phyloP scores from a whole-genome alignment of 1,140 invertebrate genomes.

The Bathynomus jamesi region DNA sequence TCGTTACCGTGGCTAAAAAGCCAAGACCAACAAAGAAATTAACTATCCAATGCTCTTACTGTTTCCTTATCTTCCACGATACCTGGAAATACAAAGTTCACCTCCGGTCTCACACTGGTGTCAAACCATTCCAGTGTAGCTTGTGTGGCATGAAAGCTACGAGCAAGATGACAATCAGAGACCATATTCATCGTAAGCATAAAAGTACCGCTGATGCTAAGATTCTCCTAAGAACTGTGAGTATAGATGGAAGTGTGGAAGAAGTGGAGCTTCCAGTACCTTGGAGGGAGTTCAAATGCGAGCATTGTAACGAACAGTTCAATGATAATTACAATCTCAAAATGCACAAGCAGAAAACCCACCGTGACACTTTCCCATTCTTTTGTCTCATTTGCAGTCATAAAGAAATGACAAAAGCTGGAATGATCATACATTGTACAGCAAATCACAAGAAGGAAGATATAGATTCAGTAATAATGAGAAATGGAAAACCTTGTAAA shows the following conservation, averaged over 20 bases:
- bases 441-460: slow-evolving; percentile 20
- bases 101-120: slow-evolving; percentile 45
- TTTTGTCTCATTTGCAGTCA: slow-evolving; percentile 23
- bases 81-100: slow-evolving; percentile 41
- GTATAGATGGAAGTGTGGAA: slow-evolving; percentile 30
- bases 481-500: slow-evolving; percentile 27
- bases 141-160: slow-evolving; percentile 39
- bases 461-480: slow-evolving; percentile 18
- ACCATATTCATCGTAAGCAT: slow-evolving; percentile 41
- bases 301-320: slow-evolving; percentile 21
- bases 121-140: slow-evolving; percentile 41
- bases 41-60: slow-evolving; percentile 28
- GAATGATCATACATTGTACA: slow-evolving; percentile 33
- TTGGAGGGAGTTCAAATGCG: slow-evolving; percentile 31
- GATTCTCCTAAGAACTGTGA: slow-evolving; percentile 25
- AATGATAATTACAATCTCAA: slow-evolving; percentile 32
- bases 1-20: slow-evolving; percentile 32
- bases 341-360: slow-evolving; percentile 27
- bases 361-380: slow-evolving; percentile 25
- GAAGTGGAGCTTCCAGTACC: slow-evolving; percentile 28
- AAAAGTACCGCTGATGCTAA: slow-evolving; percentile 22
- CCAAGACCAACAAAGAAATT: slow-evolving; percentile 16
- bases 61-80: slow-evolving; percentile 34
- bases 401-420: slow-evolving; percentile 26
- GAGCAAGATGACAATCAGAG: slow-evolving; percentile 46